A percentile compares a stretch with the other conserved stretches of the same genome.
Conservation (phyloP, 2,888 invertebrate genomes). For the Latrodectus hesperus region DNA sequence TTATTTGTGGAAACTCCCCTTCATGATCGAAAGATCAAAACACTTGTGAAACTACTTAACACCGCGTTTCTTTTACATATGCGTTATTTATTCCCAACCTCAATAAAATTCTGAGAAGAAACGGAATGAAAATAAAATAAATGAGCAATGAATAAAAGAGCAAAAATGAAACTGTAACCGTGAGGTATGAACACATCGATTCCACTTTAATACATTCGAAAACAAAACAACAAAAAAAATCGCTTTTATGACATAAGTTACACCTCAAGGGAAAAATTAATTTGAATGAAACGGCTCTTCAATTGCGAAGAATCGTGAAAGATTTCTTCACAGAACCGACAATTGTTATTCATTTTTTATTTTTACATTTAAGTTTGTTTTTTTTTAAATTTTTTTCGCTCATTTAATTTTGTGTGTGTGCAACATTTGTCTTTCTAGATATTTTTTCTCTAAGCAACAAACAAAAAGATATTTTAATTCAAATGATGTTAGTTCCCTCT, state of each 20-base stretch:
- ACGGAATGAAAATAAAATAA: too few relatives aligned
- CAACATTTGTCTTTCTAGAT: slow-evolving; percentile 17
- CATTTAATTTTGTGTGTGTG: slow-evolving; percentile 21
- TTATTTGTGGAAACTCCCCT: too few relatives aligned
- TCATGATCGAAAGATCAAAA: too few relatives aligned
- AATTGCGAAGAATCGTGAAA: slow-evolving; percentile 44
- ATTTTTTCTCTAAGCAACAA: slow-evolving; percentile 19
- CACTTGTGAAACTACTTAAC: too few relatives aligned
- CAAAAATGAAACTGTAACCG: too few relatives aligned
- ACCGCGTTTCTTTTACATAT: too few relatives aligned
- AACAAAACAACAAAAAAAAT: slow-evolving; percentile 4
- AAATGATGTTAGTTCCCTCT: slow-evolving; percentile 31
- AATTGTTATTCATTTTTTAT: slow-evolving; percentile 62
- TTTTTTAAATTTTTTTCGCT: neutral
- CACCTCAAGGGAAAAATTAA: slow-evolving; percentile 58
- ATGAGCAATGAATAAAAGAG: too few relatives aligned
- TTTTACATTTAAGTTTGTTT: slow-evolving; percentile 12
- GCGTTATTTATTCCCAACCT: too few relatives aligned
- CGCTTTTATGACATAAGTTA: slow-evolving; percentile 38
- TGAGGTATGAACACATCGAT: slow-evolving; percentile 13
- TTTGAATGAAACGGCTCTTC: slow-evolving; percentile 57
- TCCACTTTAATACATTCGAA: slow-evolving; percentile 32
- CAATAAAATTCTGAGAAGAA: too few relatives aligned
- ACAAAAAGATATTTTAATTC: slow-evolving; percentile 59
- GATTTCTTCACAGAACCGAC: slow-evolving; percentile 51